Base-by-base conservation (phyloP, 1,140 invertebrate genomes). In the Scaptomyza graminum region DNA sequence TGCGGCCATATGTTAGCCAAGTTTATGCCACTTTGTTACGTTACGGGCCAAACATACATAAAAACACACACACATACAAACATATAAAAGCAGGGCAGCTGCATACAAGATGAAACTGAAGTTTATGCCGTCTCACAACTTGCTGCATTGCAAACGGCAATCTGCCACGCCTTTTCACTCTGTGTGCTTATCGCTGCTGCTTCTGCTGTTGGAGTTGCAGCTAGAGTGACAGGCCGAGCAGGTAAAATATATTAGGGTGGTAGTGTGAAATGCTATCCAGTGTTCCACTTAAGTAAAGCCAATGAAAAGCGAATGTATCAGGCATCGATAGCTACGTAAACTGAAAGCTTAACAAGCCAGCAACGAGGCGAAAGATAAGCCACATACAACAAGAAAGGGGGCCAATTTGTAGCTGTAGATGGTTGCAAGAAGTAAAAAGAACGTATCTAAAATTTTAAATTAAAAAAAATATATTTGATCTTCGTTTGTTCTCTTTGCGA, bases 1-100 rank as follows among this genome's bases (percentile, higher is more conserved):
- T 74, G 54, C 25, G 50, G 59, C 79, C 78, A 79, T 87, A 87
- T 87, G 82, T 79, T 87, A 72, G 70, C 61, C 70, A 87, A 87
- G 82, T 82, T 87, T 78, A 82, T 82, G 74, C 71, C 70, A 82
- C 73, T 80, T 70, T 76, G 73, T 70, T 69, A 63, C 41, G 47
- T 64, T 54, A 41, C 51, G 51, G 73, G 59, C 56, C 34, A 51
- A 59, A 44, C 54, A 74, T 28, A 39, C 28, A 31, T 31, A 31
- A 31, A 41, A 13, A 22, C 16, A 43, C 16, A 51, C 37, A 54
- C 31, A 9, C 1, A 11, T 7, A 9, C 15, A 59, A 41, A 41
- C 9, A 68, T 50, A 47, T 15, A 49, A 50, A 46, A 54, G 22
- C 55, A 67, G 49, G 55, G 15, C 63, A 67, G 13, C 63, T 67